These are phyloP conservation scores for Darevskia nairensis DNA, from an alignment of 2,797 vertebrate species.

Conservation along the genomic window DNA sequence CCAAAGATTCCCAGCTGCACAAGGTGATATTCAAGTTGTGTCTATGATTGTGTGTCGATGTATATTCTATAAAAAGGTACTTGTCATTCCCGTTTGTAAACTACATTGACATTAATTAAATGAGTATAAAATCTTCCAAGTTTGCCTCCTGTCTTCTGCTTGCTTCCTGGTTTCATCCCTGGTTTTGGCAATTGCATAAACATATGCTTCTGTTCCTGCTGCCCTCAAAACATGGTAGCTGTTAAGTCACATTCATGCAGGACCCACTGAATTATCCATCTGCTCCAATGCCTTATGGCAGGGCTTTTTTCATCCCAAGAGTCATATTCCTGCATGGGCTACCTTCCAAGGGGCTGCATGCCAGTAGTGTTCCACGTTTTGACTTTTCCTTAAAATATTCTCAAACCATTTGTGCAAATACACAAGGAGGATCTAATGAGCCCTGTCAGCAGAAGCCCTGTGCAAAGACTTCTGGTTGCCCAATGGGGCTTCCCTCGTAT, in stretches of 20 bases:
- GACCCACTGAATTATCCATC: not conserved
- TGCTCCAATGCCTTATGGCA: not conserved
- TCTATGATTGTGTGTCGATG: conserved; percentile 90
- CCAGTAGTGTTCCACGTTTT: not conserved
- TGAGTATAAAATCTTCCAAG: conserved; percentile 85
- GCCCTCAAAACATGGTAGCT: not conserved
- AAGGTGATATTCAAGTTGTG: conserved; percentile 81
- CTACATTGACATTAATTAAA: conserved; percentile 96
- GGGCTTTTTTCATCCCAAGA: too few relatives aligned
- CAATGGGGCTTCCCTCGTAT: too few relatives aligned
- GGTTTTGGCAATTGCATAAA: not conserved
- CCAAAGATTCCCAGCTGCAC: conserved; percentile 84
- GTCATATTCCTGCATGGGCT: too few relatives aligned
- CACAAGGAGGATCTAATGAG: too few relatives aligned
- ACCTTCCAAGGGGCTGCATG: too few relatives aligned
- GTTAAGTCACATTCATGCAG: not conserved
- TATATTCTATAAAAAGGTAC: conserved; percentile 93
- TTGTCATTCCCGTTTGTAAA: conserved; percentile 95
- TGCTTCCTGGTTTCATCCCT: not conserved
- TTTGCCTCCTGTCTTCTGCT: not conserved
- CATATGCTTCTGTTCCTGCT: not conserved
- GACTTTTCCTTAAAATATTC: not conserved
- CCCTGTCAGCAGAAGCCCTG: too few relatives aligned
- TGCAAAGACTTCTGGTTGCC: too few relatives aligned
- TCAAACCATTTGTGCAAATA: not conserved